A percentile compares a stretch with the other conserved stretches of the same genome.
Conservation (phyloP, 1,140 invertebrate species). For the Pollicipes pollicipes region DNA sequence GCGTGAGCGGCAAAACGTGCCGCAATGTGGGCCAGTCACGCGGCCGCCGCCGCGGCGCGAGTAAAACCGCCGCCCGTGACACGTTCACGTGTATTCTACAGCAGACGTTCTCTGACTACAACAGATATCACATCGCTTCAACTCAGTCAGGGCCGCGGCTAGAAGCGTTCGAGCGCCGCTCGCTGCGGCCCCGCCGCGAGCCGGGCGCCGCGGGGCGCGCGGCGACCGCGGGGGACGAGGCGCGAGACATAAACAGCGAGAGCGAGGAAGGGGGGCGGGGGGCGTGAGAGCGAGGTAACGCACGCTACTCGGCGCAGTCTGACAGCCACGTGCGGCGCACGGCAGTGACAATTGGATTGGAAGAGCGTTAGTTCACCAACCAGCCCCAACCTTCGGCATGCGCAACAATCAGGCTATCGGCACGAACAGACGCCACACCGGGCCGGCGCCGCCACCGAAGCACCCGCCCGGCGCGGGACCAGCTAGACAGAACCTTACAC, state of each 20-base stretch:
- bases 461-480: background rate
- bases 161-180: background rate
- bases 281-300: background rate
- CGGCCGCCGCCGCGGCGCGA: too few species aligned
- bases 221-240: background rate
- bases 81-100: background rate
- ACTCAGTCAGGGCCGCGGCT: background rate
- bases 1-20: too few species aligned
- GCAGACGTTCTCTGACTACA: background rate
- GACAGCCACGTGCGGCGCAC: background rate
- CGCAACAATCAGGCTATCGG: background rate
- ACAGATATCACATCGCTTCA: constrained; percentile 1
- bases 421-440: background rate
- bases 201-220: too few species aligned
- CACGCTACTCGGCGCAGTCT: background rate
- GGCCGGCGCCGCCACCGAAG: too few species aligned
- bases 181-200: too few species aligned
- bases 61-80: background rate
- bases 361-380: background rate
- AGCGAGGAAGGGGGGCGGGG: background rate
- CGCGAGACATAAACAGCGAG: background rate
- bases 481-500: background rate
- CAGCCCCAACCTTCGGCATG: background rate
- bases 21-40: too few species aligned
- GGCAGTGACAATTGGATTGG: background rate